Base-by-base conservation (phyloP, 2,113 vertebrate species). In the Phodopus roborovskii region DNA sequence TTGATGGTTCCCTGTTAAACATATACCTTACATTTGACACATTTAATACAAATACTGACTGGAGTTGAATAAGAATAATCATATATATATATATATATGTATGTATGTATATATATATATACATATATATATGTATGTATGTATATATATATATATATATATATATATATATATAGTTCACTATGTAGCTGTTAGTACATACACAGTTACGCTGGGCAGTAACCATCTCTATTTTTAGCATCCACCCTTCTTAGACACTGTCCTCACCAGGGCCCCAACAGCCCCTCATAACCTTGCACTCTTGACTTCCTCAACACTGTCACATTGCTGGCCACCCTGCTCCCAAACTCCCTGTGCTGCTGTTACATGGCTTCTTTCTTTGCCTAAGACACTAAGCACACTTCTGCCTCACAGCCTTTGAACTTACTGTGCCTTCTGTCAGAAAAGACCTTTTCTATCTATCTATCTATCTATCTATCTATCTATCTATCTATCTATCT, bases 381-480 rank as follows among this genome's bases (percentile, higher is more conserved):
- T 2, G 56, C 33, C 22, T 11, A 39, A 3, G 7, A 24, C 0
- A 2, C 5, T 26, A 33, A 60, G 26, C 15, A 36, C n/a, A 56
- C 7, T 62, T 24, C 30, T 50, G 48, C 33, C 58, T n/a, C 33
- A 20, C 70, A 48, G 42, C 33, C 64, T 90, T 89, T 71, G 74
- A 26, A 53, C 13, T 3, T 87, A 70, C 77, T 74, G 33, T n/a
- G 19, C 24, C 68, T 71, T 64, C 45, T 30, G 16, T 66, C 17
- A 81, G 60, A 58, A 97, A 86, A 94, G 64, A n/a, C 26, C 26
- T 78, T 83, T 30, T 7, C 11, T 50, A 50, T 50, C 48, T 50
- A 50, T 50, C 48, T n/a, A n/a, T n/a, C n/a, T n/a, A n/a, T n/a
- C n/a, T n/a, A n/a, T n/a, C n/a, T n/a, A n/a, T 64, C 20, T 71